Percentiles rank a stretch among this genome's conserved stretches.
Conservation (phyloP, 2,113 vertebrate species). For the Cheirogaleus medius region DNA sequence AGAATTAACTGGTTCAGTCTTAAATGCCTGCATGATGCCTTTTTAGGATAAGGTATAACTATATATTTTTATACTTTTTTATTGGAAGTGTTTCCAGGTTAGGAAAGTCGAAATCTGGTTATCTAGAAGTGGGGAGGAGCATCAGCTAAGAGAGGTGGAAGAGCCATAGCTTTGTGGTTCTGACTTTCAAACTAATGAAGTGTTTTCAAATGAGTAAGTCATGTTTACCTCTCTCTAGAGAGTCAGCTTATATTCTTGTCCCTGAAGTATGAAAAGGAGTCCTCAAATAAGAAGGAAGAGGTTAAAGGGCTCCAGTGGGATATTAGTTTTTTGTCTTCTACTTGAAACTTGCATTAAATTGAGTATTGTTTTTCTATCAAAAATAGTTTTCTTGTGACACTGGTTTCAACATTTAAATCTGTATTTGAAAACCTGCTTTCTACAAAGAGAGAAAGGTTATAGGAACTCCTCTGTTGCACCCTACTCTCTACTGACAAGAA, state of each 20-base stretch:
- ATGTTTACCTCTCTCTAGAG: constrained; percentile 22
- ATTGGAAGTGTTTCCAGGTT: constrained; percentile 64
- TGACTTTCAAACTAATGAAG: background rate
- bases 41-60: constrained; percentile 56
- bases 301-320: background rate
- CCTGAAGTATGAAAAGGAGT: background rate
- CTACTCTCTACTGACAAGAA: background rate
- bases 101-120: constrained; percentile 49
- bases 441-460: background rate
- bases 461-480: background rate
- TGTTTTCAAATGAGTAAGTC: constrained; percentile 28
- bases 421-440: background rate
- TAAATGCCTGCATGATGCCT: constrained; percentile 72
- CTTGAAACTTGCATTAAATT: background rate
- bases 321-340: background rate
- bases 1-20: constrained; percentile 65
- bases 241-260: constrained; percentile 10
- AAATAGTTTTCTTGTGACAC: background rate
- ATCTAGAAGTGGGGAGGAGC: background rate
- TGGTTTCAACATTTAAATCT: background rate
- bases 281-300: background rate
- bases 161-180: background rate
- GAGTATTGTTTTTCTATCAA: constrained; percentile 3
- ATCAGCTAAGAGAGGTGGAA: background rate
- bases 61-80: background rate